phyloP scores from a whole-genome alignment of 2,888 invertebrate species.

The Torymus tubicola region DNA sequence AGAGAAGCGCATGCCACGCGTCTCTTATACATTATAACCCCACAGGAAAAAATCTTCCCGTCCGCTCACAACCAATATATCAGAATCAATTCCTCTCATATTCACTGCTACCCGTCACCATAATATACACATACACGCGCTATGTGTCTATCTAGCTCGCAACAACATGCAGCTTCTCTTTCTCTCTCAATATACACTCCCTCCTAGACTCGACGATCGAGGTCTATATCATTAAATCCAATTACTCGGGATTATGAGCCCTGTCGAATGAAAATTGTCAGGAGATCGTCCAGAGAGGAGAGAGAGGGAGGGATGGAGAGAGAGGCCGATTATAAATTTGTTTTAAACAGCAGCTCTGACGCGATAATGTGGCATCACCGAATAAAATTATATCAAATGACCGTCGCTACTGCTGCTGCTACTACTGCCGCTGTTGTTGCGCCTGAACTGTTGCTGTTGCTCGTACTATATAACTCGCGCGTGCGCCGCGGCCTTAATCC shows the following conservation, averaged over 20 bases:
- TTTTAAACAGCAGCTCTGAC: conserved; percentile 52
- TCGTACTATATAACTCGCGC: too few species aligned
- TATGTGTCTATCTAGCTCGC: not conserved
- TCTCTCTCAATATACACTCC: too few species aligned
- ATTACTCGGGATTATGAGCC: conserved; percentile 51
- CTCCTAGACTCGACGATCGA: conserved; percentile 17
- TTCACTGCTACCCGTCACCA: conserved; percentile 13
- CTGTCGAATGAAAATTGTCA: conserved; percentile 44
- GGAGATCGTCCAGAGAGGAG: conserved; percentile 34
- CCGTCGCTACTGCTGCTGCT: conserved; percentile 17
- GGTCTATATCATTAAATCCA: conserved; percentile 44
- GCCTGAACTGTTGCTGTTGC: not conserved
- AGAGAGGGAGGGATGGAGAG: not conserved
- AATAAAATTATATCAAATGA: conserved; percentile 55
- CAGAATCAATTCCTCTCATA: conserved; percentile 39
- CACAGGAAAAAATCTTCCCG: conserved; percentile 9
- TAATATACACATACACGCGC: not conserved
- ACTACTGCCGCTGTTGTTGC: not conserved
- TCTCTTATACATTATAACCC: too few species aligned
- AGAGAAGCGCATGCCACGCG: conserved; percentile 19
- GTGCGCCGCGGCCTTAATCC: conserved; percentile 34
- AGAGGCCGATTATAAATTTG: conserved; percentile 54
- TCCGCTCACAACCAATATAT: conserved; percentile 13
- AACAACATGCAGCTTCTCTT: too few species aligned
- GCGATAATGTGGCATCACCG: conserved; percentile 52